Conservation (phyloP, 2,113 vertebrate species). For the Colossoma macropomum region DNA sequence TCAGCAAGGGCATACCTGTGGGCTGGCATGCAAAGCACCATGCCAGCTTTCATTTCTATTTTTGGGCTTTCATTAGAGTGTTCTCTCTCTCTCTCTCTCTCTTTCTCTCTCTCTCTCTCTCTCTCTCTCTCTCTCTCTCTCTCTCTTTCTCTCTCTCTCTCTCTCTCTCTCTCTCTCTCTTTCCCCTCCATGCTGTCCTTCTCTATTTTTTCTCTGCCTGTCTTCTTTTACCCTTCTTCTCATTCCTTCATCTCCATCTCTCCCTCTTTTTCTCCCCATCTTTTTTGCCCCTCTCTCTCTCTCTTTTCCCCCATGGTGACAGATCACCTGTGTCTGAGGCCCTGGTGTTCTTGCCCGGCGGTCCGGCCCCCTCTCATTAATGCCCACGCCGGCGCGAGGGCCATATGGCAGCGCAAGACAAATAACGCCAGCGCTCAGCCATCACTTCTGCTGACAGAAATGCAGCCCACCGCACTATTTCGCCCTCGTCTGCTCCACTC, state of each 20-base stretch:
- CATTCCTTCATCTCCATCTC: slow-evolving; percentile 43
- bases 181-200: neutral
- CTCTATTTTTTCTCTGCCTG: slow-evolving; percentile 11
- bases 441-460: slow-evolving; percentile 86
- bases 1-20: slow-evolving; percentile 42
- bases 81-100: slow-evolving; percentile 17
- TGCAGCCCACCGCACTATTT: slow-evolving; percentile 83
- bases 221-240: slow-evolving; percentile 23
- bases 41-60: slow-evolving; percentile 41
- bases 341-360: slow-evolving; percentile 77
- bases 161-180: neutral
- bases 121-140: too few species aligned
- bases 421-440: slow-evolving; percentile 80
- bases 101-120: too few species aligned
- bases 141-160: slow-evolving; percentile 25
- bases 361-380: slow-evolving; percentile 83
- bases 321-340: slow-evolving; percentile 75
- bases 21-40: slow-evolving; percentile 37
- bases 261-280: slow-evolving; percentile 41
- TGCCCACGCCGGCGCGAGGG: slow-evolving; percentile 75
- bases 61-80: slow-evolving; percentile 41
- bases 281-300: neutral
- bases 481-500: slow-evolving; percentile 76
- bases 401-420: slow-evolving; percentile 83
- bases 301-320: slow-evolving; percentile 68